Evolutionary conservation across 2,888 invertebrate genomes (phyloP).

Genomic region (Tenodera sinensis): DNA sequence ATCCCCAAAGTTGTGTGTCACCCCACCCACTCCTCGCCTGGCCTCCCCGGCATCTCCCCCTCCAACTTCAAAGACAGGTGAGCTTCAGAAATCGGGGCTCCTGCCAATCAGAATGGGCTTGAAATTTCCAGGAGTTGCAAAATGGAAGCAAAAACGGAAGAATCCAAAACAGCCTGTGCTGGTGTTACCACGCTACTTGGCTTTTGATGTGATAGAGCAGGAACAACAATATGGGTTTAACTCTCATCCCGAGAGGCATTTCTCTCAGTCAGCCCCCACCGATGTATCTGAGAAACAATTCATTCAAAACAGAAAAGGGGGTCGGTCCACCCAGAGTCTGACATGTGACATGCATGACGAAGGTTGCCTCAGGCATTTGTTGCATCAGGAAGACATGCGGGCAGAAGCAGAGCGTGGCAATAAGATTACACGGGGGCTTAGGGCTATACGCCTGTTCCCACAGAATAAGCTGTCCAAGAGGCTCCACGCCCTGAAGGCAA

Average conservation of each 20-base stretch:
- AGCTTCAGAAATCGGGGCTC: not conserved
- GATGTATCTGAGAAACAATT: not conserved
- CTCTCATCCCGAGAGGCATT: not conserved
- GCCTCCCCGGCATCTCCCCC: slow-evolving; percentile 11
- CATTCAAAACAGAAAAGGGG: not conserved
- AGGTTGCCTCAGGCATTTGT: slow-evolving; percentile 4
- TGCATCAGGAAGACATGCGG: slow-evolving; percentile 60
- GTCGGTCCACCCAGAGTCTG: slow-evolving; percentile 21
- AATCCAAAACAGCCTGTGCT: slow-evolving; percentile 16
- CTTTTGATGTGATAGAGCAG: not conserved
- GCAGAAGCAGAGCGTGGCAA: slow-evolving; percentile 48
- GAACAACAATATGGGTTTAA: not conserved
- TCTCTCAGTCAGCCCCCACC: slow-evolving; percentile 2
- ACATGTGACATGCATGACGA: slow-evolving; percentile 1
- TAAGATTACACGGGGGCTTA: slow-evolving; percentile 55
- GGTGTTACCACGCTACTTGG: slow-evolving; percentile 22
- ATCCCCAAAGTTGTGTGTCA: slow-evolving; percentile 28
- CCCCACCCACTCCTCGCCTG: slow-evolving; percentile 24
- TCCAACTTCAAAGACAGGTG: not conserved
- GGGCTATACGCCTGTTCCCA: slow-evolving; percentile 59
- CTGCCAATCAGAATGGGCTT: slow-evolving; percentile 19
- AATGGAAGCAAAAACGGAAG: slow-evolving; percentile 17
- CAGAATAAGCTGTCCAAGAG: slow-evolving; percentile 59
- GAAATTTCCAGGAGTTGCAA: slow-evolving; percentile 20
- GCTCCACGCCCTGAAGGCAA: slow-evolving; percentile 57